Evolutionary conservation across 2,888 invertebrate species (phyloP).

Genomic region (Aspidiotus destructor): DNA sequence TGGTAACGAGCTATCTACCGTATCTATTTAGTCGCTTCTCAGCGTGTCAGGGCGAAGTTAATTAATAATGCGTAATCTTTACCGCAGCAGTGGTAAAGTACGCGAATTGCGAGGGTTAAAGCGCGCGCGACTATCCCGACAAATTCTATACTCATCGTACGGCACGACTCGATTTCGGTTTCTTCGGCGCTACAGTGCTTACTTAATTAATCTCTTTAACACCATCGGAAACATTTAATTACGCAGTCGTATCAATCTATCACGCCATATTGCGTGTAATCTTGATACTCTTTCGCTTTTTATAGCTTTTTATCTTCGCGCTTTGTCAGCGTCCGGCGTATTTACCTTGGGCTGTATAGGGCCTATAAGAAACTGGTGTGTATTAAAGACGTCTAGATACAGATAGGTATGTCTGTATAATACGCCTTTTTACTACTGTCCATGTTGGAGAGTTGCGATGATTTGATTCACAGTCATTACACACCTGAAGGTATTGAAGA

Average conservation of each 20-base stretch:
- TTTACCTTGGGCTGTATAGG: not conserved
- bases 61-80: not conserved
- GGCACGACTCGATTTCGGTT: not conserved
- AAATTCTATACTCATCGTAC: not conserved
- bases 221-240: constrained; percentile 15
- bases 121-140: not conserved
- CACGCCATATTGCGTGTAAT: constrained; percentile 12
- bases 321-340: not conserved
- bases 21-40: constrained; percentile 2
- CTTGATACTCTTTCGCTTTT: not conserved
- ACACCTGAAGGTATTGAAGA: too few species aligned
- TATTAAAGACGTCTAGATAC: too few species aligned
- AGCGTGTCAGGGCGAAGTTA: not conserved
- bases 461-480: too few species aligned
- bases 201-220: constrained; percentile 13
- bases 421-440: too few species aligned
- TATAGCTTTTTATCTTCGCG: constrained; percentile 5
- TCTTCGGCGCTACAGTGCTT: not conserved
- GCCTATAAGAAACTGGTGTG: too few species aligned
- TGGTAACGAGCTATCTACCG: too few species aligned
- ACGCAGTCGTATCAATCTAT: constrained; percentile 11
- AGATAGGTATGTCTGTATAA: too few species aligned
- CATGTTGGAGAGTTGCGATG: too few species aligned
- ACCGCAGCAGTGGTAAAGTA: too few species aligned
- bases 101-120: not conserved